phyloP scores from a whole-genome alignment of 2,888 invertebrate genomes.

The Thymelicus lineola region DNA sequence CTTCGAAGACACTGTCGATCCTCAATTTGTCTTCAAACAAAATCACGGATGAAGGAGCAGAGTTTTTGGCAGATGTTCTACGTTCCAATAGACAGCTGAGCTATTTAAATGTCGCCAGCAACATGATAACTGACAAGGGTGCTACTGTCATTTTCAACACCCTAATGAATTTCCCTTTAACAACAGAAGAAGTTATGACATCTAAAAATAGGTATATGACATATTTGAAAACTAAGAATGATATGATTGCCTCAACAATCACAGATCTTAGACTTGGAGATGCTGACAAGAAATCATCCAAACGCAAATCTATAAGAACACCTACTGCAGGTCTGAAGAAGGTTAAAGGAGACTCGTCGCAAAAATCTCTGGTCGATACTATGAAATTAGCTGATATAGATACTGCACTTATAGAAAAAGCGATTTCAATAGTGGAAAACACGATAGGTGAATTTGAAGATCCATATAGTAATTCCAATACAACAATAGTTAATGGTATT shows the following conservation, averaged over 20 bases:
- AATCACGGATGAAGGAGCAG: constrained; percentile 62
- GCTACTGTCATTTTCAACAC: constrained; percentile 49
- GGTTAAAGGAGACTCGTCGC: constrained; percentile 47
- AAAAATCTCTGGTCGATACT: constrained; percentile 45
- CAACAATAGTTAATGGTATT: constrained; percentile 44
- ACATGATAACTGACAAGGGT: constrained; percentile 61
- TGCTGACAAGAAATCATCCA: constrained; percentile 45
- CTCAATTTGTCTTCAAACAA: constrained; percentile 64
- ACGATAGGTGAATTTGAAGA: constrained; percentile 53
- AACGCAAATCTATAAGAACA: constrained; percentile 43
- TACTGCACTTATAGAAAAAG: constrained; percentile 50
- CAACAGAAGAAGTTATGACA: constrained; percentile 51
- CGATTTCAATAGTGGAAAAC: constrained; percentile 48
- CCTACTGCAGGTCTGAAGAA: constrained; percentile 41
- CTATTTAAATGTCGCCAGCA: constrained; percentile 65
- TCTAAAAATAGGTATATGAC: constrained; percentile 48
- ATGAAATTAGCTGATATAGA: constrained; percentile 47
- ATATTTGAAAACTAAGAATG: constrained; percentile 53
- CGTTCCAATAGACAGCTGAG: constrained; percentile 58
- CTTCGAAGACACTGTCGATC: constrained; percentile 54
- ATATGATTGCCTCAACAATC: constrained; percentile 45
- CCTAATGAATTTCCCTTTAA: constrained; percentile 57
- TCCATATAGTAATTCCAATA: constrained; percentile 53
- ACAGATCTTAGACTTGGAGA: constrained; percentile 49
- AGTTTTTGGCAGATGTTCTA: constrained; percentile 53